These are phyloP conservation scores for Pachypeltis micranthus DNA, from an alignment of 1,140 invertebrate species.

Conservation along the genomic window DNA sequence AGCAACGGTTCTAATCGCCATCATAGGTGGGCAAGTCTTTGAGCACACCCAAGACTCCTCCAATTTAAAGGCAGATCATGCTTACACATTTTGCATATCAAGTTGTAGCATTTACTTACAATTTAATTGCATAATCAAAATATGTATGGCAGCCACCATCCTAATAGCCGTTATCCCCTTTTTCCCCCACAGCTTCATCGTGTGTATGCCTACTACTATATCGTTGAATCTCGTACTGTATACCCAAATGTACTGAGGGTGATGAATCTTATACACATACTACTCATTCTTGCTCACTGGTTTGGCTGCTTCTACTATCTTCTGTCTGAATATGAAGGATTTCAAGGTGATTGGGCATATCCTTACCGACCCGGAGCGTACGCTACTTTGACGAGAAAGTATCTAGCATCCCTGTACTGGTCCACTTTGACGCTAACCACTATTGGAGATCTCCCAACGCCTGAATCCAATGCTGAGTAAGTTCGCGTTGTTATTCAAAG, in stretches of 20 bases:
- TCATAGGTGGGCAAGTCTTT: no score
- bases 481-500: no score
- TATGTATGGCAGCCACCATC: no score
- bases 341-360: conserved; percentile 80
- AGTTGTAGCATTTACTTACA: no score
- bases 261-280: conserved; percentile 85
- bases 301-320: conserved; percentile 95
- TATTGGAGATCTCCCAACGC: conserved; percentile 86
- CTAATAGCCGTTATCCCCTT: no score
- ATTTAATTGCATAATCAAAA: no score
- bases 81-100: no score
- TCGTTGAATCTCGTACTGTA: conserved; percentile 86
- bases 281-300: conserved; percentile 90
- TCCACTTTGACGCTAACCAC: conserved; percentile 93
- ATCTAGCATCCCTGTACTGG: conserved; percentile 90
- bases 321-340: conserved; percentile 73
- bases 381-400: conserved; percentile 76
- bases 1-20: no score
- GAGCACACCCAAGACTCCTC: no score
- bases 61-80: no score
- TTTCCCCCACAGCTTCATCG: conserved; percentile 58
- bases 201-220: conserved; percentile 86
- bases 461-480: conserved; percentile 92
- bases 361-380: conserved; percentile 77
- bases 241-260: conserved; percentile 96